These are phyloP conservation scores for Anthopleura sola DNA, from an alignment of 64 coral and sea anemone species.

Conservation along the genomic window DNA sequence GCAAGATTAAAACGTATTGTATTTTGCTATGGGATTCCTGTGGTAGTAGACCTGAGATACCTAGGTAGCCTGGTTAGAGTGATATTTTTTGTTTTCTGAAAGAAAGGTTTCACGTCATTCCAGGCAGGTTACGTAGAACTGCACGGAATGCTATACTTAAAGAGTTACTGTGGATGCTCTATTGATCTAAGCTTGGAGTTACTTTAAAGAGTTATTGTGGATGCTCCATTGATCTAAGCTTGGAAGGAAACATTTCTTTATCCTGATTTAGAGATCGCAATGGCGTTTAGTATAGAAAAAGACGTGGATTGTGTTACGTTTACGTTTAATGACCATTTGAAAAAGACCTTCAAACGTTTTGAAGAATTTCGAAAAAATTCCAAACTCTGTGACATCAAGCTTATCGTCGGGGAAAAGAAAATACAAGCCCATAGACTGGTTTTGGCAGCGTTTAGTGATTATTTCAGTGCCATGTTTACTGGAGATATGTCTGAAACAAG, in stretches of 20 bases:
- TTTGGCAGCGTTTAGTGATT: slow-evolving; percentile 95
- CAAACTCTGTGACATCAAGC: slow-evolving; percentile 85
- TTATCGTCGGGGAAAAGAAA: slow-evolving; percentile 77
- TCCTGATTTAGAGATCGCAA: not conserved
- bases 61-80: not conserved
- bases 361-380: slow-evolving; percentile 82
- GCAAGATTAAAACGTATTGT: no score
- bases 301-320: slow-evolving; percentile 65
- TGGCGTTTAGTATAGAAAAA: slow-evolving; percentile 55
- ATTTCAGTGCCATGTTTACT: slow-evolving; percentile 99
- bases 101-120: not conserved
- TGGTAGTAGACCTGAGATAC: not conserved
- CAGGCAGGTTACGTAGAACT: no score
- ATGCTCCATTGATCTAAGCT: not conserved
- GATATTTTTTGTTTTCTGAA: not conserved
- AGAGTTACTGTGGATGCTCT: not conserved
- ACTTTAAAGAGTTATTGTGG: no score
- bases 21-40: not conserved
- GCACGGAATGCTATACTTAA: not conserved
- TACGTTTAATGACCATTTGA: slow-evolving; percentile 52
- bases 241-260: not conserved
- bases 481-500: slow-evolving; percentile 79
- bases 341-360: slow-evolving; percentile 77
- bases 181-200: not conserved
- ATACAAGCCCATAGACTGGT: slow-evolving; percentile 88